Conservation (phyloP, 2,113 vertebrate species). For the Psilopsiagon aymara region DNA sequence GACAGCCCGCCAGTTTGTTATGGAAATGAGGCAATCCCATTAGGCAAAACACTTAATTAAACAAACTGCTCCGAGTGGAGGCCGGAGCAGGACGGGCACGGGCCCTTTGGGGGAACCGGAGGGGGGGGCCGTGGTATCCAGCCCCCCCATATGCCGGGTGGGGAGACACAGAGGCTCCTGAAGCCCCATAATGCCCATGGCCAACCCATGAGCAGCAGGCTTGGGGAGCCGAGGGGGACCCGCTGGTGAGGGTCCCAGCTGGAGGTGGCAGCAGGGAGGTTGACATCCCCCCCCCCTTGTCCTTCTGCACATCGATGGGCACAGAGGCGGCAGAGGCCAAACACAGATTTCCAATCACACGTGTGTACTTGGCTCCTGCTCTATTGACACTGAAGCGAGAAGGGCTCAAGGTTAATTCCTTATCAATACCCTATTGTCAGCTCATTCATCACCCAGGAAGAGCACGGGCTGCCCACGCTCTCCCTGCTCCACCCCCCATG, state of each 20-base stretch:
- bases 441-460: slow-evolving; percentile 74
- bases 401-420: slow-evolving; percentile 84
- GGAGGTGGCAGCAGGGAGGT: neutral
- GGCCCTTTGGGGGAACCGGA: neutral
- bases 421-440: slow-evolving; percentile 83
- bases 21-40: slow-evolving; percentile 77
- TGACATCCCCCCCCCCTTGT: accelerated
- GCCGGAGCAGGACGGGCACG: neutral
- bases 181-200: neutral
- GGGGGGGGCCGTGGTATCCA: neutral
- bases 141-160: neutral
- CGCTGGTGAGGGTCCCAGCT: accelerated
- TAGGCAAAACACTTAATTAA: slow-evolving; percentile 81
- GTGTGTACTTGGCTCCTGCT: slow-evolving; percentile 70
- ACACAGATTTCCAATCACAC: slow-evolving; percentile 65
- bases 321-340: slow-evolving; percentile 10
- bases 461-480: neutral
- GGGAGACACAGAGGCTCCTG: neutral
- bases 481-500: neutral
- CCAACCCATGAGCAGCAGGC: neutral
- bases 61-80: slow-evolving; percentile 58
- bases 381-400: slow-evolving; percentile 75
- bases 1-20: slow-evolving; percentile 78
- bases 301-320: neutral
- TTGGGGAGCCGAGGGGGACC: neutral